Evolutionary conservation across 2,113 vertebrate species (phyloP).

Genomic region (Esox niger): DNA sequence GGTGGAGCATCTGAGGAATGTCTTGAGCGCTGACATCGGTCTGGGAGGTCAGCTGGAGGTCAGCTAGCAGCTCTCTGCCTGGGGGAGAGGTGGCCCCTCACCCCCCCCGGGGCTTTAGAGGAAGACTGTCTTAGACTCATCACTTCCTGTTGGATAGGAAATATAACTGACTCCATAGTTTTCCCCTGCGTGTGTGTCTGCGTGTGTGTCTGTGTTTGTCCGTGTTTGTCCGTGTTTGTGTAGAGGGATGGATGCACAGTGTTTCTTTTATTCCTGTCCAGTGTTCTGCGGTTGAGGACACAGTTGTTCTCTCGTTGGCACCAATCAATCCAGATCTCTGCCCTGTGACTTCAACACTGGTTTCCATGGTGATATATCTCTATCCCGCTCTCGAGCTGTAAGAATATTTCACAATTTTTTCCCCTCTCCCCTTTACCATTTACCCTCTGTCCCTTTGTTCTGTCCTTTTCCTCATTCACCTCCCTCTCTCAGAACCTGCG

Average conservation of each 20-base stretch:
- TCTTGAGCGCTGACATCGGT: too few species aligned
- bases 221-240: not conserved
- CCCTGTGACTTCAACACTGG: constrained; percentile 7
- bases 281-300: constrained; percentile 1
- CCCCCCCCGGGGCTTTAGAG: too few species aligned
- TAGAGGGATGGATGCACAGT: too few species aligned
- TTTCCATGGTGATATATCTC: constrained; percentile 50
- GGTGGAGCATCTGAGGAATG: too few species aligned
- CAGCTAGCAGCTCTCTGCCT: too few species aligned
- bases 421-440: not conserved
- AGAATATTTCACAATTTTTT: not conserved
- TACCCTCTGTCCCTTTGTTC: not conserved
- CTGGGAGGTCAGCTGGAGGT: too few species aligned
- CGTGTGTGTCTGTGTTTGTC: constrained; percentile 11
- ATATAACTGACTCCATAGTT: too few species aligned
- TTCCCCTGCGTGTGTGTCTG: constrained; percentile 24
- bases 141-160: too few species aligned
- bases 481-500: constrained; percentile 80
- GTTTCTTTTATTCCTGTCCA: too few species aligned
- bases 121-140: too few species aligned
- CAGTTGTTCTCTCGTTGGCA: not conserved
- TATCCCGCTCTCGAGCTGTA: too few species aligned
- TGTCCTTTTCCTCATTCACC: constrained; percentile 29
- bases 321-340: not conserved
- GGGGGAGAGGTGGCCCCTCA: too few species aligned